Conservation (phyloP, 2,888 invertebrate genomes). For the Drosophila pseudotakahashii region DNA sequence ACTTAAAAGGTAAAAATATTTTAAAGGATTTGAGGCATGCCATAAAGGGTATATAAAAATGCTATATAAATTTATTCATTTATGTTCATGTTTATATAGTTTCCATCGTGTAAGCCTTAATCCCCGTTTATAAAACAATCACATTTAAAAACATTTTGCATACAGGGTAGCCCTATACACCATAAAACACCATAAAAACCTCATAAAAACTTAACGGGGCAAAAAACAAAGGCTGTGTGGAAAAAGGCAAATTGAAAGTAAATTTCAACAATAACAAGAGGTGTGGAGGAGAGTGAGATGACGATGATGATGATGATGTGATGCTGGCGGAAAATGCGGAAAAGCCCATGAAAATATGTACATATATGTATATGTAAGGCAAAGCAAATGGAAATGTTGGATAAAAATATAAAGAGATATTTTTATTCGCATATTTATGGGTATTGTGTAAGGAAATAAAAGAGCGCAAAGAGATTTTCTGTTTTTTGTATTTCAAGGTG, state of each 20-base stretch:
- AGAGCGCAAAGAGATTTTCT: slow-evolving; percentile 24
- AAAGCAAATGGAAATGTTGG: slow-evolving; percentile 12
- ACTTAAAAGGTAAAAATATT: no score
- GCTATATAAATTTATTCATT: no score
- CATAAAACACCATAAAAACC: slow-evolving; percentile 49
- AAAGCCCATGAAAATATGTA: slow-evolving; percentile 13
- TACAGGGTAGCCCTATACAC: background rate
- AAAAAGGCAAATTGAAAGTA: slow-evolving; percentile 68
- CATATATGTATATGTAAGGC: slow-evolving; percentile 1
- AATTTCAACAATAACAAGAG: slow-evolving; percentile 50
- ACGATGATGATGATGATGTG: no score
- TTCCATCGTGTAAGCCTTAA: background rate
- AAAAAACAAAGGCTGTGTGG: slow-evolving; percentile 51
- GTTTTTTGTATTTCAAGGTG: slow-evolving; percentile 33
- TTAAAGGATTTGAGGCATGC: no score
- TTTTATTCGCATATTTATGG: slow-evolving; percentile 43
- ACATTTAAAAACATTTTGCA: background rate
- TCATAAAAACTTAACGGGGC: slow-evolving; percentile 61
- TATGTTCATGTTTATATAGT: background rate
- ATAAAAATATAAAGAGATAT: slow-evolving; percentile 34
- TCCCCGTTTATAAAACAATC: background rate
- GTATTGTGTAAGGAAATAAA: slow-evolving; percentile 51
- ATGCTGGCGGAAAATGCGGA: slow-evolving; percentile 16
- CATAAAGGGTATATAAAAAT: no score
- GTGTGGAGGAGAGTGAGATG: background rate